phyloP scores from a whole-genome alignment of 1,140 invertebrate species.

The Solen grandis region DNA sequence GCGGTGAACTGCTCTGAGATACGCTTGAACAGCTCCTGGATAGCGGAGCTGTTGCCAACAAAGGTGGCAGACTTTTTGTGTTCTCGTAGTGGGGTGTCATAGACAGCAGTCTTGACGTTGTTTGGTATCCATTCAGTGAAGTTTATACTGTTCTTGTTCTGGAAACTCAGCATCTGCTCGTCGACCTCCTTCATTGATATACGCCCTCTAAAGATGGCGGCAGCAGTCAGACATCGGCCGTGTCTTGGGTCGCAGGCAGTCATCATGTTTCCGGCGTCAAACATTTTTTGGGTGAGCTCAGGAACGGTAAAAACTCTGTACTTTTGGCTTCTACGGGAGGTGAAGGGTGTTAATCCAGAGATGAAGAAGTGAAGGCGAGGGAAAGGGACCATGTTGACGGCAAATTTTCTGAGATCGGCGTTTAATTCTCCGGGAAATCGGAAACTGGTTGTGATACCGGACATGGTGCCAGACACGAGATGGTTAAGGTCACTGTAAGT shows the following conservation, averaged over 20 bases:
- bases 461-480: too few relatives aligned
- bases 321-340: slow-evolving; percentile 82
- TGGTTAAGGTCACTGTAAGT: slow-evolving; percentile 84
- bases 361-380: slow-evolving; percentile 90
- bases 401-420: too few relatives aligned
- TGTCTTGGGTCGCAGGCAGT: slow-evolving; percentile 88
- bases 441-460: slow-evolving; percentile 90
- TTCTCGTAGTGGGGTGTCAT: slow-evolving; percentile 94
- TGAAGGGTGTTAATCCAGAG: slow-evolving; percentile 88
- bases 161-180: slow-evolving; percentile 87
- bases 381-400: slow-evolving; percentile 86
- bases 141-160: slow-evolving; percentile 93
- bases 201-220: too few relatives aligned
- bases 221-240: too few relatives aligned
- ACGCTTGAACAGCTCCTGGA: slow-evolving; percentile 90
- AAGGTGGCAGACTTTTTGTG: slow-evolving; percentile 96
- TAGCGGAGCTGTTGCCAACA: slow-evolving; percentile 86
- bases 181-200: slow-evolving; percentile 97
- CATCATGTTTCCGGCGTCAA: slow-evolving; percentile 89
- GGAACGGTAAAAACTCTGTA: slow-evolving; percentile 83
- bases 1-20: slow-evolving; percentile 85
- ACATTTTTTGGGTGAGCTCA: slow-evolving; percentile 86
- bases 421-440: slow-evolving; percentile 91
- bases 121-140: slow-evolving; percentile 88
- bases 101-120: slow-evolving; percentile 92